Evolutionary conservation across 2,113 vertebrate genomes (phyloP), one percentile per base, ranked within the genome.

Genomic region (Platysteira castanea): DNA sequence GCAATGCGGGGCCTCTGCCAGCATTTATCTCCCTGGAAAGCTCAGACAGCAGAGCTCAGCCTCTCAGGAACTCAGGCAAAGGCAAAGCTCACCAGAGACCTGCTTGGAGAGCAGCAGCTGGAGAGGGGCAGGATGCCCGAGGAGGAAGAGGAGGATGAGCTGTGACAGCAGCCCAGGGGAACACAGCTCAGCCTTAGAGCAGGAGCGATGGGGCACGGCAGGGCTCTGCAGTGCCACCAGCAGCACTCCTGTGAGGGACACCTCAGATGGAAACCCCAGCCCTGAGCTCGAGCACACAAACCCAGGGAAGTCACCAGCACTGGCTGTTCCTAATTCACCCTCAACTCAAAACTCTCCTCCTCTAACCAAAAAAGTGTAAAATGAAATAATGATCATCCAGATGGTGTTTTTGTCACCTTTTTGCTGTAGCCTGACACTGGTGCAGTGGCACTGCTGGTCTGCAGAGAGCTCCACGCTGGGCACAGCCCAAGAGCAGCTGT

Each of bases 251-350:
- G 13, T 6, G 39, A 22, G 9, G 13, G 30, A 26, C 22, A 27
- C 13, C 24, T 13, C 0, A 1, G 39, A 14, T 11, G 16, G 26
- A 53, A 65, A 24, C 15, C 20, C 37, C 42, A 77, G 30, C 7
- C 54, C 15, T 27, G 46, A 21, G 30, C 19, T 30, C 0, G 0
- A 65, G 53, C 37, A n/a, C 31, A 37, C 30, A 56, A 37, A 68
- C 6, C 33, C 53, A 50, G 47, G 37, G 53, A 53, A 56, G 27
- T 6, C 18, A 1, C 31, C n/a, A 21, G 59, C 28, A 2, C 1
- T 8, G 20, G 30, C 26, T 2, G 23, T 6, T 74, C 35, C 65
- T 20, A 6, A 49, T 10, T 61, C 41, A 20, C 27, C 30, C 10
- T 21, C 52, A 67, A 20, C 15, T 27, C 23, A 0, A 50, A 46